phyloP scores from a whole-genome alignment of 2,797 vertebrate genomes.

The Hippopotamyrus pictus region DNA sequence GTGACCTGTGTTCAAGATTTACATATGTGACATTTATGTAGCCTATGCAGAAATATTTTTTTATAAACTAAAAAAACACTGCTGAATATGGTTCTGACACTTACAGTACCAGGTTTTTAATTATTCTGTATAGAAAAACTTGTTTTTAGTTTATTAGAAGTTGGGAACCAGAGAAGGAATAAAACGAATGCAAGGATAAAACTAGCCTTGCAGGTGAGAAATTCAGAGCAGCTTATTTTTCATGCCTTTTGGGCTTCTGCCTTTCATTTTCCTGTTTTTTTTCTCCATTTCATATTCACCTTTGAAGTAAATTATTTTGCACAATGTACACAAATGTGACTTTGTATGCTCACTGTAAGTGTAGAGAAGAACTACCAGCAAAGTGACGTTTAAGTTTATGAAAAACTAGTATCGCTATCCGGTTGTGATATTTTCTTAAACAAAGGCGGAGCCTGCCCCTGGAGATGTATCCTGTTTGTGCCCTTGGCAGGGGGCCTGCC shows the following conservation, averaged over 20 bases:
- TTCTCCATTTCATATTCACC: neutral
- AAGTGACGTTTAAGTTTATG: neutral
- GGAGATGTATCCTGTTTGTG: neutral
- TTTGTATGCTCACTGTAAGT: neutral
- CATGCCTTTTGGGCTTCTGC: neutral
- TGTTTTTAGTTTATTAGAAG: neutral
- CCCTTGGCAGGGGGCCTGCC: too few relatives aligned
- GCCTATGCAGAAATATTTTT: neutral
- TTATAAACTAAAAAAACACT: neutral
- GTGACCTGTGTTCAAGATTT: neutral
- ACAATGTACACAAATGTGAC: neutral
- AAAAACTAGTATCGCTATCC: neutral
- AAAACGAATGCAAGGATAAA: neutral
- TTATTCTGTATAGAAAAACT: neutral
- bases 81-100: neutral
- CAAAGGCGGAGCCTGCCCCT: neutral
- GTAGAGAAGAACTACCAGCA: neutral
- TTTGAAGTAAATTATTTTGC: constrained; percentile 5
- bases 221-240: neutral
- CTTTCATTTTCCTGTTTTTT: neutral
- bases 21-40: neutral
- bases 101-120: neutral
- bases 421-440: neutral
- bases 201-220: neutral
- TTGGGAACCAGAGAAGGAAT: neutral